These are phyloP conservation scores for Saguinus imperator DNA, from an alignment of 2,113 vertebrate species.

Conservation along the genomic window DNA sequence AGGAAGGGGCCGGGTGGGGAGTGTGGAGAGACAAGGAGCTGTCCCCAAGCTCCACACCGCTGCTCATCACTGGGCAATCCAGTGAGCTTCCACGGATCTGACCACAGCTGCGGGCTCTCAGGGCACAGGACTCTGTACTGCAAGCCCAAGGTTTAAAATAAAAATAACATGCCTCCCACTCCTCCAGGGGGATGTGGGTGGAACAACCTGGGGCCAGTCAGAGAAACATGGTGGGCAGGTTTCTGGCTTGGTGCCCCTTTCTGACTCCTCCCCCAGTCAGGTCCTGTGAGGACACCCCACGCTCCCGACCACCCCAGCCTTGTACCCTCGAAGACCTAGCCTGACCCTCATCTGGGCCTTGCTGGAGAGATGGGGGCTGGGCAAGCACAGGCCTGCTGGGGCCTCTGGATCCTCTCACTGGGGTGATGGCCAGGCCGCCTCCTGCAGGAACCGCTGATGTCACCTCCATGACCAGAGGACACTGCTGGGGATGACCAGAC, in stretches of 20 bases:
- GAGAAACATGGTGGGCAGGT: neutral
- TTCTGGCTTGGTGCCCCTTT: neutral
- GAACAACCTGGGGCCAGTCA: neutral
- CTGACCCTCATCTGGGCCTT: neutral
- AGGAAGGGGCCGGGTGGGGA: neutral
- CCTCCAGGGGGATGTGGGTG: neutral
- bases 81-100: no score
- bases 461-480: neutral
- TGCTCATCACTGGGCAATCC: neutral
- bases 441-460: neutral
- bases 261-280: rapidly evolving
- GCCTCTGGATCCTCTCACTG: neutral
- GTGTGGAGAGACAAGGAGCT: neutral
- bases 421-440: no score
- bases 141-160: no score
- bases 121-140: no score
- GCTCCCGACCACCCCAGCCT: neutral
- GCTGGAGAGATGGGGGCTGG: neutral
- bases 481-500: no score
- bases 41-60: neutral
- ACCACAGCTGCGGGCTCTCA: no score
- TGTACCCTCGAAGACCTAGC: rapidly evolving
- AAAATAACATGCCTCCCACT: no score
- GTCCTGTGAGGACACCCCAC: no score
- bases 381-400: neutral